Conservation (phyloP, 2,888 invertebrate species). For the Eupelmus urozonus region DNA sequence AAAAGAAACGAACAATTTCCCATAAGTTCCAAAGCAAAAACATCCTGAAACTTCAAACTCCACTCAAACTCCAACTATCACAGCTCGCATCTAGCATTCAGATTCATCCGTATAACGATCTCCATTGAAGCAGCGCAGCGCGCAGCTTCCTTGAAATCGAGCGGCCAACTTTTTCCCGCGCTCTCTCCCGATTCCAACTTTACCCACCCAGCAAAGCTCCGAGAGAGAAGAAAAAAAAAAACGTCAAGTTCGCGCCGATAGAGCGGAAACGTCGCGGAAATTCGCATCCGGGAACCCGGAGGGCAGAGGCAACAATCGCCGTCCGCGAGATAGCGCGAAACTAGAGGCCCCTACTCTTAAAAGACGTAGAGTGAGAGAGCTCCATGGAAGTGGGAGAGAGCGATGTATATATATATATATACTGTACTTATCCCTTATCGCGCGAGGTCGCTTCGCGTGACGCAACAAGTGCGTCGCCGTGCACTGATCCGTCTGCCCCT, state of each 20-base stretch:
- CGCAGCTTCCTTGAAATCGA: too few species aligned
- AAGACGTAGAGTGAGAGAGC: background rate
- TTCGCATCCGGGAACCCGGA: slow-evolving; percentile 12
- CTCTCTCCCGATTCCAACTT: too few species aligned
- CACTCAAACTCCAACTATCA: too few species aligned
- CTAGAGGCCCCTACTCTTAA: background rate
- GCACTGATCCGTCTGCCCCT: slow-evolving; percentile 15
- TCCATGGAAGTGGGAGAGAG: background rate
- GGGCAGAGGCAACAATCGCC: background rate
- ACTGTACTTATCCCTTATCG: slow-evolving; percentile 33
- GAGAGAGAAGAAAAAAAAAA: background rate
- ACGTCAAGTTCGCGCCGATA: background rate
- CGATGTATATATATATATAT: too few species aligned
- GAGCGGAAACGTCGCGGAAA: slow-evolving; percentile 7
- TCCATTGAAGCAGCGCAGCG: too few species aligned
- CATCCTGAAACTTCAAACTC: too few species aligned
- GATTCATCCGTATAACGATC: too few species aligned
- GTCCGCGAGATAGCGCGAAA: slow-evolving; percentile 13
- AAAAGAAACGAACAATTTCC: too few species aligned
- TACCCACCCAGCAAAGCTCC: too few species aligned
- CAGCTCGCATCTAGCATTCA: too few species aligned
- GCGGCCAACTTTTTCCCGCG: too few species aligned
- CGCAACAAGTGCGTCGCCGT: slow-evolving; percentile 49
- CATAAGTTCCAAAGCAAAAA: too few species aligned
- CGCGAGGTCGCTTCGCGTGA: slow-evolving; percentile 4